phyloP scores from a whole-genome alignment of 1,140 invertebrate species.

The Drosophila kohkoa region DNA sequence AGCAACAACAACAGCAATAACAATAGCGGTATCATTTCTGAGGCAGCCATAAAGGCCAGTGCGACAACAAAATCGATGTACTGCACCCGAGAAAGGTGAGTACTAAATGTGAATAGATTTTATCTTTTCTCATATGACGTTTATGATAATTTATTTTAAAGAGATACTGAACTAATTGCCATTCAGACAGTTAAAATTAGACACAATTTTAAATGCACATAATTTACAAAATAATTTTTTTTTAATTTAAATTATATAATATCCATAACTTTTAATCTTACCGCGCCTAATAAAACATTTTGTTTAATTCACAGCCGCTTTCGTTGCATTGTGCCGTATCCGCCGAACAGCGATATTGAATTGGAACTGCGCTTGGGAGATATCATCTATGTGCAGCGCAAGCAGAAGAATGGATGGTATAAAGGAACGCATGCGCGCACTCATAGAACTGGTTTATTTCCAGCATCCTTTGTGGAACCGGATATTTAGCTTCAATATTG shows the following conservation, averaged over 20 bases:
- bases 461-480: constrained; percentile 95
- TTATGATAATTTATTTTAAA: no score
- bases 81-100: constrained; percentile 73
- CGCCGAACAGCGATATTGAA: constrained; percentile 97
- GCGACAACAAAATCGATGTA: constrained; percentile 77
- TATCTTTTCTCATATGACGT: no score
- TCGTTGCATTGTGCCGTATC: constrained; percentile 96
- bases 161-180: no score
- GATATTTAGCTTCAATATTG: constrained; percentile 57
- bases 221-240: no score
- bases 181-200: no score
- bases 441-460: constrained; percentile 96
- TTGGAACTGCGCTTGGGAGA: constrained; percentile 95
- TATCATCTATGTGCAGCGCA: constrained; percentile 95
- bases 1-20: constrained; percentile 35
- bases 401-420: constrained; percentile 97
- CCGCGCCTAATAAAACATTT: no score
- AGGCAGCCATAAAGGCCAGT: constrained; percentile 78
- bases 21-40: constrained; percentile 56
- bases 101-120: neutral
- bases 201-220: no score
- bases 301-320: constrained; percentile 86
- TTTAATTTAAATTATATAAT: neutral
- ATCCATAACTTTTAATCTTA: no score
- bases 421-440: constrained; percentile 96